These are phyloP conservation scores for Semicossyphus pulcher DNA, from an alignment of 2,113 vertebrate species.

Conservation along the genomic window DNA sequence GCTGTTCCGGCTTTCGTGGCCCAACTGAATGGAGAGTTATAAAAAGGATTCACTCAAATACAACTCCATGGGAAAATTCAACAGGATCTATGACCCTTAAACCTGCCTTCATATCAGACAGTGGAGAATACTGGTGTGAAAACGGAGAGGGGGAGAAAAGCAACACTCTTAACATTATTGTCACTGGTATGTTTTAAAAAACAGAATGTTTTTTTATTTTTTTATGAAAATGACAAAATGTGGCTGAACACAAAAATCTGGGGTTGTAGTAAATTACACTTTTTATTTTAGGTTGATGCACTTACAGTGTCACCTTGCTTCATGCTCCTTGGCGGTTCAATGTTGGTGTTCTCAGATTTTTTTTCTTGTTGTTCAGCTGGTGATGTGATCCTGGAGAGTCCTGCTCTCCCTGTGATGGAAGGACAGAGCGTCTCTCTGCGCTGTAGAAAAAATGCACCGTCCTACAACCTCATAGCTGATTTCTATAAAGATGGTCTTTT, in stretches of 20 bases:
- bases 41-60: accelerated
- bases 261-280: no score
- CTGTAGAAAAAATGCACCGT: neutral
- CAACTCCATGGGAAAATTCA: neutral
- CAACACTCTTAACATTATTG: neutral
- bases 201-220: no score
- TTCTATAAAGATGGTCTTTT: slow-evolving; percentile 32
- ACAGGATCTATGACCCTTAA: neutral
- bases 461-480: neutral
- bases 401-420: slow-evolving; percentile 15
- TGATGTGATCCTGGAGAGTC: slow-evolving; percentile 12
- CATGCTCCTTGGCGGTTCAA: no score
- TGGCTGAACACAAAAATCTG: no score
- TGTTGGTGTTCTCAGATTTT: neutral
- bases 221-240: no score
- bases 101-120: neutral
- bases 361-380: neutral
- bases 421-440: neutral
- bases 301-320: no score
- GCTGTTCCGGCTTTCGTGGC: neutral
- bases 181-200: neutral
- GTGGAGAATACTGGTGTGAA: slow-evolving; percentile 31
- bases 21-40: neutral
- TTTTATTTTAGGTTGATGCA: no score
- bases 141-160: neutral